These are phyloP conservation scores for Lissonota sp. DNA, from an alignment of 2,888 invertebrate genomes.

Conservation along the genomic window DNA sequence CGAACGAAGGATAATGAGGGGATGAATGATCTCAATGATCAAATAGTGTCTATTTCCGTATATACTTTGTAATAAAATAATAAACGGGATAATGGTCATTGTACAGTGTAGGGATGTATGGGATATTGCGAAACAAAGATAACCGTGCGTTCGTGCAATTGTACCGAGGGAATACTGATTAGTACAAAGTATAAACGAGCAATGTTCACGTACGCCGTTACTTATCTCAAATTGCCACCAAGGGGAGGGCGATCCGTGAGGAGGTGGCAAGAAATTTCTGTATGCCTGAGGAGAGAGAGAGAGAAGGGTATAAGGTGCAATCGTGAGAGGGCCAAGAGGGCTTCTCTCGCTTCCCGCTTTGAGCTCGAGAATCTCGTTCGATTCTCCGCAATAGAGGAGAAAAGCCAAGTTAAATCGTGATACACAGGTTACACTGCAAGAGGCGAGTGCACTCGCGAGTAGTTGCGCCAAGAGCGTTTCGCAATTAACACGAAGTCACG, in stretches of 20 bases:
- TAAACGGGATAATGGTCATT: slow-evolving; percentile 1
- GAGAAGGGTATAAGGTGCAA: slow-evolving; percentile 24
- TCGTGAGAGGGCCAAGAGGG: slow-evolving; percentile 7
- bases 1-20: too few species aligned
- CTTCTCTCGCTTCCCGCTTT: slow-evolving; percentile 1
- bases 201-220: slow-evolving; percentile 62
- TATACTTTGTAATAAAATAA: slow-evolving; percentile 35
- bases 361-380: slow-evolving; percentile 51
- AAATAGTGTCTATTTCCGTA: neutral
- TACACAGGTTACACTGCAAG: slow-evolving; percentile 32
- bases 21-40: neutral
- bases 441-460: slow-evolving; percentile 30
- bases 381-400: slow-evolving; percentile 39
- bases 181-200: slow-evolving; percentile 62
- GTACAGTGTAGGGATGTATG: slow-evolving; percentile 16
- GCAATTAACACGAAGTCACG: slow-evolving; percentile 68
- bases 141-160: slow-evolving; percentile 50
- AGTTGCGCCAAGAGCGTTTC: slow-evolving; percentile 49
- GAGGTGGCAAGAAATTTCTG: slow-evolving; percentile 48
- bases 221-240: slow-evolving; percentile 54
- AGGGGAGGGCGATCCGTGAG: neutral
- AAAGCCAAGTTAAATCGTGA: slow-evolving; percentile 43
- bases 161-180: slow-evolving; percentile 59
- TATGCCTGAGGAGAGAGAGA: slow-evolving; percentile 16
- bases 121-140: slow-evolving; percentile 31